A percentile compares a stretch with the other conserved stretches of the same genome.
Conservation (phyloP, 1,140 invertebrate species). For the Orchesella cincta region DNA sequence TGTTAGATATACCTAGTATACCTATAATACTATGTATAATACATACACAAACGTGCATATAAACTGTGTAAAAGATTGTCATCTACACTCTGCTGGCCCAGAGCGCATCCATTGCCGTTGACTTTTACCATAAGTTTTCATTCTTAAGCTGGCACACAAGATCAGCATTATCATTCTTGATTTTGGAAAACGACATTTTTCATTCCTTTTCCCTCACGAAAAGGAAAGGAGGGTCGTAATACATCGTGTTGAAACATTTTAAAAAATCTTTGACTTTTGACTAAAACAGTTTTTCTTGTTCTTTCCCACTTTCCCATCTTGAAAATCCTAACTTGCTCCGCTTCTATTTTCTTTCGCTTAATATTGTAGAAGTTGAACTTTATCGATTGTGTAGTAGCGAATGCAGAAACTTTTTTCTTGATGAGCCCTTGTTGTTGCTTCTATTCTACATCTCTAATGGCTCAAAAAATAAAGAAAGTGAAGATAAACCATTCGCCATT, state of each 20-base stretch:
- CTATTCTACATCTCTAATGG: not conserved
- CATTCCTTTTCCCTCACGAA: not conserved
- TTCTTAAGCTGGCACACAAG: not conserved
- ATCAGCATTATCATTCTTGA: not conserved
- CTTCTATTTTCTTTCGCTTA: too few relatives aligned
- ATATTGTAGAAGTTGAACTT: not conserved
- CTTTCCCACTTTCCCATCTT: not conserved
- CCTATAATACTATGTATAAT: too few relatives aligned
- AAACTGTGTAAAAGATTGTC: not conserved
- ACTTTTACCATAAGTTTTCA: too few relatives aligned
- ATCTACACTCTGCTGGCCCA: not conserved
- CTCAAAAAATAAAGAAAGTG: not conserved
- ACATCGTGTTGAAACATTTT: not conserved
- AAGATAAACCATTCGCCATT: not conserved
- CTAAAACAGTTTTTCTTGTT: not conserved
- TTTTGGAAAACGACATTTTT: conserved; percentile 17
- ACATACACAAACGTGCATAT: not conserved
- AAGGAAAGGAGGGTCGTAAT: not conserved
- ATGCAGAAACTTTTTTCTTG: not conserved
- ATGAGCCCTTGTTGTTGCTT: not conserved
- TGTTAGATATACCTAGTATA: too few relatives aligned
- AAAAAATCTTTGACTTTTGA: not conserved
- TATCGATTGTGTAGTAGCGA: not conserved
- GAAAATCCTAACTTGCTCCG: not conserved
- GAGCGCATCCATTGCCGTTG: too few relatives aligned